Conservation (phyloP, 2,888 invertebrate species). For the Metellina segmentata region DNA sequence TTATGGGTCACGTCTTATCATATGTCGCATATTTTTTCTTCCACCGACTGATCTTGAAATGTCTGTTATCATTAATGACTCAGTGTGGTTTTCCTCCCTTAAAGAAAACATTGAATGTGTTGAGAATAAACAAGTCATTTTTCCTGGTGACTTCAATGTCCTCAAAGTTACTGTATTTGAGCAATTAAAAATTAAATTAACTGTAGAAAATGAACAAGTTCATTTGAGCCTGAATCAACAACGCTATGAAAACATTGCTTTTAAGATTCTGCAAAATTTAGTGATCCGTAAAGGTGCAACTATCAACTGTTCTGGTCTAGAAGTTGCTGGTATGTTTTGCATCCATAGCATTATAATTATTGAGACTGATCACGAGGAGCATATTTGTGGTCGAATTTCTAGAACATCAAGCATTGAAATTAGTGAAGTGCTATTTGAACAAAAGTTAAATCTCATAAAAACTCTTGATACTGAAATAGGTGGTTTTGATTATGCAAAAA, state of each 20-base stretch:
- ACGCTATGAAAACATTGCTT: constrained; percentile 12
- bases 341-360: constrained; percentile 36
- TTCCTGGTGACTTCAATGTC: constrained; percentile 1
- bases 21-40: constrained; percentile 25
- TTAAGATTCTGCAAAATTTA: constrained; percentile 15
- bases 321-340: constrained; percentile 19
- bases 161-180: constrained; percentile 24
- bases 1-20: not conserved
- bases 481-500: not conserved
- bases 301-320: constrained; percentile 20
- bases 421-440: not conserved
- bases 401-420: constrained; percentile 42
- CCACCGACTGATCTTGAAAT: not conserved
- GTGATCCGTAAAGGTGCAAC: constrained; percentile 37
- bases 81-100: not conserved
- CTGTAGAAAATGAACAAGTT: constrained; percentile 13
- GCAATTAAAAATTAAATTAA: constrained; percentile 14
- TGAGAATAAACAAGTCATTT: not conserved
- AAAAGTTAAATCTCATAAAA: constrained; percentile 24
- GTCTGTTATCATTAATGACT: constrained; percentile 24
- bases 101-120: not conserved
- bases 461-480: constrained; percentile 13
- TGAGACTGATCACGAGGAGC: constrained; percentile 23
- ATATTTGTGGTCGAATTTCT: constrained; percentile 30
- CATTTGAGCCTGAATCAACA: not conserved